Evolutionary conservation across 2,888 invertebrate genomes (phyloP).

Genomic region (Atherix ibis): DNA sequence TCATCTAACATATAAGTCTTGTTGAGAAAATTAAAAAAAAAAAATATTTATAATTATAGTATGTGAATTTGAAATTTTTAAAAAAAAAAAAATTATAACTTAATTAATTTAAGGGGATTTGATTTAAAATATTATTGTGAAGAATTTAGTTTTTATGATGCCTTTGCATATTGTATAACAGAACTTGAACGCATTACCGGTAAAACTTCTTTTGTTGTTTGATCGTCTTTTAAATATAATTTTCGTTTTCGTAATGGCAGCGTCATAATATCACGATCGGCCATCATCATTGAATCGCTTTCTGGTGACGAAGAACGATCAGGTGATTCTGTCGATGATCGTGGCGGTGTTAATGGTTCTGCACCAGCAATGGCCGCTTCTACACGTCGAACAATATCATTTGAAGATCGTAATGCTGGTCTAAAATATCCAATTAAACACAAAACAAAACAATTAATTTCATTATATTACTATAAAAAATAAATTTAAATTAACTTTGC

Average conservation of each 20-base stretch:
- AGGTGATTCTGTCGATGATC: slow-evolving; percentile 34
- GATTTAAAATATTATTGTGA: no score
- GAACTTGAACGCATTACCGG: slow-evolving; percentile 43
- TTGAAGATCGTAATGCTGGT: slow-evolving; percentile 32
- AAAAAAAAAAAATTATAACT: not conserved
- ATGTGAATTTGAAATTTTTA: not conserved
- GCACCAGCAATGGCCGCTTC: slow-evolving; percentile 45
- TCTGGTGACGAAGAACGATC: slow-evolving; percentile 38
- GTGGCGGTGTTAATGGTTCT: slow-evolving; percentile 40
- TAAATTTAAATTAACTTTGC: no score
- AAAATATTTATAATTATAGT: not conserved
- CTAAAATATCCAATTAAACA: slow-evolving; percentile 9
- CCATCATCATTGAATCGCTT: slow-evolving; percentile 35
- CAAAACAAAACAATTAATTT: no score
- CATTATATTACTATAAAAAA: no score
- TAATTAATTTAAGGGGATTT: not conserved
- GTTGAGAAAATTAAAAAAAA: no score
- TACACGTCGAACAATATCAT: slow-evolving; percentile 42
- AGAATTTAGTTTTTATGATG: slow-evolving; percentile 37
- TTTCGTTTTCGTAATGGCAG: slow-evolving; percentile 67
- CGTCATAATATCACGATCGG: slow-evolving; percentile 43
- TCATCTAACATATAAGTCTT: no score
- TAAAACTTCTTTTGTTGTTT: slow-evolving; percentile 18
- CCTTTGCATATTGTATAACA: slow-evolving; percentile 74
- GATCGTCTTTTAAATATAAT: slow-evolving; percentile 54